Evolutionary conservation across 2,797 vertebrate genomes (phyloP).

Genomic region (Varecia variegata): DNA sequence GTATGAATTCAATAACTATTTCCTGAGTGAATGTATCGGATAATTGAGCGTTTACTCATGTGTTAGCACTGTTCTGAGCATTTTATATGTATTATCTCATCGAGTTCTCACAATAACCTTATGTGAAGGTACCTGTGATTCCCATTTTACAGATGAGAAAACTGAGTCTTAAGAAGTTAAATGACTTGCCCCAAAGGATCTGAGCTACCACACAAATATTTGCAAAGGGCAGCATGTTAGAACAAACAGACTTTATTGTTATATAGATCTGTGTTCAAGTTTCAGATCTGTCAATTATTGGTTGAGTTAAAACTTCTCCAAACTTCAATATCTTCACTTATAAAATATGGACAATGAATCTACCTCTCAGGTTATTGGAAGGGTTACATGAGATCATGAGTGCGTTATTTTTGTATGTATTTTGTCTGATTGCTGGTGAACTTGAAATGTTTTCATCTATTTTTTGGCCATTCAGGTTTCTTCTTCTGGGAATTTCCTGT

Average conservation of each 20-base stretch:
- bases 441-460: neutral
- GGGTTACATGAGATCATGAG: neutral
- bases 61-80: neutral
- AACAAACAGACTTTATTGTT: neutral
- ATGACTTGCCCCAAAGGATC: neutral
- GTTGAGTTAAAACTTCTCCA: neutral
- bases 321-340: neutral
- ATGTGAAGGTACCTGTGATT: neutral
- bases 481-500: neutral
- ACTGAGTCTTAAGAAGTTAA: neutral
- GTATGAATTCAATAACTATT: neutral
- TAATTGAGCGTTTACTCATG: neutral
- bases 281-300: neutral
- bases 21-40: neutral
- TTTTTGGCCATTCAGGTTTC: slow-evolving; percentile 11
- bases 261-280: neutral
- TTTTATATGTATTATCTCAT: neutral
- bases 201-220: neutral
- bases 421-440: neutral
- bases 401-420: neutral
- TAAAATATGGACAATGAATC: neutral
- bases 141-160: neutral
- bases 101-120: neutral
- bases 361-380: neutral
- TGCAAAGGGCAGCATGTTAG: neutral